phyloP scores from a whole-genome alignment of 2,888 invertebrate species.

The Elmis aenea region DNA sequence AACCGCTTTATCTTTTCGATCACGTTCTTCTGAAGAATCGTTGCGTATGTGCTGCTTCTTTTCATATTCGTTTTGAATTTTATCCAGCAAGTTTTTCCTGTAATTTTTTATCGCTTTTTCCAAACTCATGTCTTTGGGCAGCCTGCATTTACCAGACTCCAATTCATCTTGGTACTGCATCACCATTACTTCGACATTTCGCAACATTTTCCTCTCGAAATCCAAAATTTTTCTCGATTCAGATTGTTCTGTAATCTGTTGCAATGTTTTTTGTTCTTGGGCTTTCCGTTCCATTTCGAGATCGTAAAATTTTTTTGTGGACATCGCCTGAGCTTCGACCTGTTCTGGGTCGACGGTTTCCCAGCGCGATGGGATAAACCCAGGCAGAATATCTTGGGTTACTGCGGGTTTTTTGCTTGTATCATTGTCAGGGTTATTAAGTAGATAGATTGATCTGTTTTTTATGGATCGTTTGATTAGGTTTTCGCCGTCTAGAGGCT shows the following conservation, averaged over 20 bases:
- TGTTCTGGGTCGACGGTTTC: conserved; percentile 86
- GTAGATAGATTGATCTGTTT: conserved; percentile 18
- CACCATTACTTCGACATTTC: conserved; percentile 89
- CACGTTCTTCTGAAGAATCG: conserved; percentile 20
- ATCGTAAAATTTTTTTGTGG: conserved; percentile 78
- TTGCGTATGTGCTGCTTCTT: conserved; percentile 15
- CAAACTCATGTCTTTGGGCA: conserved; percentile 63
- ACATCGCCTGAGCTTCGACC: conserved; percentile 72
- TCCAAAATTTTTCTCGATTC: conserved; percentile 5
- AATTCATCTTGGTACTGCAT: conserved; percentile 90
- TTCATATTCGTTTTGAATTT: conserved; percentile 35
- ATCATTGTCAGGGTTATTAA: conserved; percentile 3
- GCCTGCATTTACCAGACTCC: conserved; percentile 68
- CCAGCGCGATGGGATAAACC: conserved; percentile 90
- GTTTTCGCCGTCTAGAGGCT: conserved; percentile 41
- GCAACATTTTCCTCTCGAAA: conserved; percentile 40
- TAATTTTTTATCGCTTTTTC: conserved; percentile 79
- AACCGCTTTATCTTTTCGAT: conserved; percentile 13
- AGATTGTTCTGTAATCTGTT: conserved; percentile 57
- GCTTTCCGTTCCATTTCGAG: conserved; percentile 38
- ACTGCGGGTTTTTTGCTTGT: conserved; percentile 10
- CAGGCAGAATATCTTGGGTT: conserved; percentile 46
- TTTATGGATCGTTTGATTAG: conserved; percentile 36
- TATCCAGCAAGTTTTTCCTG: conserved; percentile 71
- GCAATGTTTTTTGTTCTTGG: conserved; percentile 33